Evolutionary conservation across 1,140 invertebrate genomes (phyloP).

Genomic region (Nasonia vitripennis): DNA sequence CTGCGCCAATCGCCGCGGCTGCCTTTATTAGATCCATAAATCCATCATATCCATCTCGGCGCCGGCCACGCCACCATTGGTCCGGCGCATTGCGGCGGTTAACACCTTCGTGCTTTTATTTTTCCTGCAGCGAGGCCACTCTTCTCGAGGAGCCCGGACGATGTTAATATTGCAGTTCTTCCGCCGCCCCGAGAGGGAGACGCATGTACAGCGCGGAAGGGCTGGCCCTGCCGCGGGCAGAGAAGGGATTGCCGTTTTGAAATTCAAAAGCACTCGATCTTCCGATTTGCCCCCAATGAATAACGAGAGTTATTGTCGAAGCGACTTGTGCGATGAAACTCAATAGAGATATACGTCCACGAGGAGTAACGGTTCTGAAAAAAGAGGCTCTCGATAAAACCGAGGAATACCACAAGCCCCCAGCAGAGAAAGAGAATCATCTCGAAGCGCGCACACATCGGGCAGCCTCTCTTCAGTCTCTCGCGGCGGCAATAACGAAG

Average conservation of each 20-base stretch:
- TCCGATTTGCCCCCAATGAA: no score
- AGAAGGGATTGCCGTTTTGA: neutral
- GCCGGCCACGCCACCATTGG: slow-evolving; percentile 64
- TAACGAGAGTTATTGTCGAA: no score
- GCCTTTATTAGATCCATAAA: slow-evolving; percentile 78
- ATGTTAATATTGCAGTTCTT: slow-evolving; percentile 74
- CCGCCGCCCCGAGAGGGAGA: slow-evolving; percentile 2
- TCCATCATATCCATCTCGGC: slow-evolving; percentile 75
- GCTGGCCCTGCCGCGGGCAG: no score
- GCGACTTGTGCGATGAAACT: no score
- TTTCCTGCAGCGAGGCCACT: no score
- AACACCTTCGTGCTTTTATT: slow-evolving; percentile 47
- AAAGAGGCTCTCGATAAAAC: no score
- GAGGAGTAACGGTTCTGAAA: no score
- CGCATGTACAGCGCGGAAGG: neutral
- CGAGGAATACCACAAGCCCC: no score
- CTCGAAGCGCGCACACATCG: no score
- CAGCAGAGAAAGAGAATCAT: no score
- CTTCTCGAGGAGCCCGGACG: slow-evolving; percentile 39
- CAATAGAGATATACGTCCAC: no score
- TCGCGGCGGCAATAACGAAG: slow-evolving; percentile 50
- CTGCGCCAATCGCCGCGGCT: slow-evolving; percentile 71
- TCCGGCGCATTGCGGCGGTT: slow-evolving; percentile 70
- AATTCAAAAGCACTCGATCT: no score
- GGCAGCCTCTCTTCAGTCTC: neutral